Conservation (phyloP, 2,113 vertebrate genomes). For the Mobula birostris region DNA sequence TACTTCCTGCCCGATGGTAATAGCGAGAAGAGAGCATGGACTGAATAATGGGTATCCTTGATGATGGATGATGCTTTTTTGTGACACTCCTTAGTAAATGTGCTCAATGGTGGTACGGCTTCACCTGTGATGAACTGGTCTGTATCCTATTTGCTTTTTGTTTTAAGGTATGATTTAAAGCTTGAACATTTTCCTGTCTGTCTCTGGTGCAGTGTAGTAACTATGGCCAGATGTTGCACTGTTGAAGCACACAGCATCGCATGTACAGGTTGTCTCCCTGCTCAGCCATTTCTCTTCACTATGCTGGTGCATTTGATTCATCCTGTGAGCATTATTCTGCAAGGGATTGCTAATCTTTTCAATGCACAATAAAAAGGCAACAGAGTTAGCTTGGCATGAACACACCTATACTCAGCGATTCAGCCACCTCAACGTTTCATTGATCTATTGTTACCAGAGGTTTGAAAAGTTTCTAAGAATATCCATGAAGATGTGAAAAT, state of each 20-base stretch:
- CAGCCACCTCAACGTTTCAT: not conserved
- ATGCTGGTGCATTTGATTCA: not conserved
- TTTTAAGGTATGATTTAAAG: not conserved
- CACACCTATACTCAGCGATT: not conserved
- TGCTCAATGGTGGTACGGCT: too few species aligned
- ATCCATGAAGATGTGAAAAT: not conserved
- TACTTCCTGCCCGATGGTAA: too few species aligned
- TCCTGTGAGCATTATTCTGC: not conserved
- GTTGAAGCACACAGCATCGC: not conserved
- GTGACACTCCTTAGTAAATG: too few species aligned
- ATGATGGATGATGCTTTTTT: too few species aligned
- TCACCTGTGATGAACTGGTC: not conserved
- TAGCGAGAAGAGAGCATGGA: too few species aligned
- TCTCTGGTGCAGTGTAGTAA: not conserved
- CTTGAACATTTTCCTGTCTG: not conserved
- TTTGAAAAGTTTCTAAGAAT: conserved; percentile 3
- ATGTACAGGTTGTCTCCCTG: not conserved
- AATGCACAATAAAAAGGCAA: not conserved
- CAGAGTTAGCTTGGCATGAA: not conserved
- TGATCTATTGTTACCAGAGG: not conserved
- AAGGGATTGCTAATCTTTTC: conserved; percentile 22
- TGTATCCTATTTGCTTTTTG: not conserved
- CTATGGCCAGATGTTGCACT: not conserved
- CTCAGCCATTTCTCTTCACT: not conserved
- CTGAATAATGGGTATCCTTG: too few species aligned